Evolutionary conservation across 2,797 vertebrate species (phyloP), one percentile per base, ranked within the genome.

Genomic region (Chloroceryle amazona): DNA sequence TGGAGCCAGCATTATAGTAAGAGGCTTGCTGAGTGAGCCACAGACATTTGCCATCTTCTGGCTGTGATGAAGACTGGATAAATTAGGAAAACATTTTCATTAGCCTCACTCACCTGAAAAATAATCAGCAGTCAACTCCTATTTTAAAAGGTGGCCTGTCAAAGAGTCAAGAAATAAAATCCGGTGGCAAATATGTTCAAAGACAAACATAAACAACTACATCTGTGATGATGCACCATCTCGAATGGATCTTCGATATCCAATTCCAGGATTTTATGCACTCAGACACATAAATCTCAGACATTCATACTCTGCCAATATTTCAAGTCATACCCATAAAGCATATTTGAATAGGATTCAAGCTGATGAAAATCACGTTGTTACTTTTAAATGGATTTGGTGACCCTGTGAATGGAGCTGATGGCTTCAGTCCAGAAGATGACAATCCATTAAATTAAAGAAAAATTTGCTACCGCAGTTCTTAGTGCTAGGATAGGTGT

Each of bases 361-460:
- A 89, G 57, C 29, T 71, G 90, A 82, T 78, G 83, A 96, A 97
- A 92, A 89, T 67, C 63, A 85, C 89, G 44, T 81, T 89, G 78
- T 82, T 95, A 89, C 60, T 90, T 95, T 86, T 86, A 90, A 90
- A 81, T 58, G 78, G 66, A 74, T 81, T 85, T 89, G 55, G 57
- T 84, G 83, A 89, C 83, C 78, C n/a, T 11, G 28, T 68, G 92
- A 93, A 93, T 58, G 58, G 78, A 92, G 49, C 35, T 1, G 16
- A 73, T 74, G 94, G 94, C 86, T 85, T 87, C 57, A 47, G 46
- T 57, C 93, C 92, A 92, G 74, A n/a, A 67, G 67, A 90, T 65
- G 74, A 94, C 95, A 89, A 90, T 58, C 60, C 47, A 90, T 89
- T 92, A 88, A 85, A 71, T 67, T 51, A 80, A 76, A 62, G 51